Evolutionary conservation across 2,113 vertebrate species (phyloP), one percentile per base, ranked within the genome.

Genomic region (Heteronetta atricapilla): DNA sequence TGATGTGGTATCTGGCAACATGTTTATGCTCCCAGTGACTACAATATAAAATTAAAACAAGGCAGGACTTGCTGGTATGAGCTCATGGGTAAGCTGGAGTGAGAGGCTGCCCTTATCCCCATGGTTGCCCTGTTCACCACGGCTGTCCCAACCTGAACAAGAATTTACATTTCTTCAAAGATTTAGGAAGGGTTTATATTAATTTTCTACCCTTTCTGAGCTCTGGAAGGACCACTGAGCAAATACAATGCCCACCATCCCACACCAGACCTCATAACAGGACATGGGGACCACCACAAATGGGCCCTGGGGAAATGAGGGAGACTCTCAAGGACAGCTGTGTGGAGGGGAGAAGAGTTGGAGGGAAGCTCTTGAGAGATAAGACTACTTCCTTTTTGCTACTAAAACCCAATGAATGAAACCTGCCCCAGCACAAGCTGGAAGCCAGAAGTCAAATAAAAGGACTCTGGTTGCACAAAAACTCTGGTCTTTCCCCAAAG

Each of bases 251-350:
- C 62, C 38, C 26, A 64, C 62, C 26, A 28, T 16, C 14, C 36
- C 19, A 3, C 9, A 19, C 11, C 0, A 0, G 33, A 18, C 34
- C 18, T 72, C 10, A 0, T 28, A 38, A 20, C 0, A 6, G 50
- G 55, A 21, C 7, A 0, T 23, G 9, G 34, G 20, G 64, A 1
- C 6, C 22, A 2, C 7, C 36, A 25, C 44, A 79, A 48, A 33
- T 7, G 26, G 58, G 31, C 56, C 28, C 20, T 23, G 34, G 40
- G 52, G 33, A 67, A 34, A 19, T 7, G 23, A 82, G 16, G n/a
- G 21, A 78, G 22, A 26, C 4, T 29, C 25, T 40, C 46, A n/a
- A 46, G 26, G 34, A 25, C 7, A 25, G 15, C 18, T 20, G 15
- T 4, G 0, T 29, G 38, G 26, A 9, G 22, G 18, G 21, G 2